These are phyloP conservation scores for Cheilosia soror DNA, from an alignment of 2,888 invertebrate genomes.

Conservation along the genomic window DNA sequence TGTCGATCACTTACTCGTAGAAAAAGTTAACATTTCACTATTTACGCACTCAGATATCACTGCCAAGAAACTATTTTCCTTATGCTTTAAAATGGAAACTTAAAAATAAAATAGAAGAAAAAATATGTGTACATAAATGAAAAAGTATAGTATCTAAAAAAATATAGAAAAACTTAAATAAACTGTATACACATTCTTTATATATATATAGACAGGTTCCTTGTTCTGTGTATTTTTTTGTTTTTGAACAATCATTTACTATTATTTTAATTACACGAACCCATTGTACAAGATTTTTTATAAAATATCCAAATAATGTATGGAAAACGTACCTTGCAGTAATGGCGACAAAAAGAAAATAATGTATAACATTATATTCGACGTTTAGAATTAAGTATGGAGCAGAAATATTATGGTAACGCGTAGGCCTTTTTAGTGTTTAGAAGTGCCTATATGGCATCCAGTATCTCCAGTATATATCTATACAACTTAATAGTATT, in stretches of 20 bases:
- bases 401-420: neutral
- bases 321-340: conserved; percentile 8
- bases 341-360: neutral
- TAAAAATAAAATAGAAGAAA: conserved; percentile 1
- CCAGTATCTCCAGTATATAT: too few relatives aligned
- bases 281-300: neutral
- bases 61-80: conserved; percentile 64
- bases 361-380: neutral
- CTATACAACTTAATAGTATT: too few relatives aligned
- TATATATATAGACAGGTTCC: conserved; percentile 28
- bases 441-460: neutral
- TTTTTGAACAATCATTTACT: conserved; percentile 1
- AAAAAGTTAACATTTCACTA: conserved; percentile 50
- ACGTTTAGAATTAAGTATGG: neutral
- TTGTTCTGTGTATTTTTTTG: conserved; percentile 8
- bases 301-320: neutral
- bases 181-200: neutral
- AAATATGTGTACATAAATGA: neutral
- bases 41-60: conserved; percentile 63
- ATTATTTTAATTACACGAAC: neutral
- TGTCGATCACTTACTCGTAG: conserved; percentile 13
- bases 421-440: conserved; percentile 2
- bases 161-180: neutral
- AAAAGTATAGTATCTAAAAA: neutral
- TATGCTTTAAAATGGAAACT: conserved; percentile 30